phyloP scores from a whole-genome alignment of 2,888 invertebrate genomes.

The Cataglyphis livida region DNA sequence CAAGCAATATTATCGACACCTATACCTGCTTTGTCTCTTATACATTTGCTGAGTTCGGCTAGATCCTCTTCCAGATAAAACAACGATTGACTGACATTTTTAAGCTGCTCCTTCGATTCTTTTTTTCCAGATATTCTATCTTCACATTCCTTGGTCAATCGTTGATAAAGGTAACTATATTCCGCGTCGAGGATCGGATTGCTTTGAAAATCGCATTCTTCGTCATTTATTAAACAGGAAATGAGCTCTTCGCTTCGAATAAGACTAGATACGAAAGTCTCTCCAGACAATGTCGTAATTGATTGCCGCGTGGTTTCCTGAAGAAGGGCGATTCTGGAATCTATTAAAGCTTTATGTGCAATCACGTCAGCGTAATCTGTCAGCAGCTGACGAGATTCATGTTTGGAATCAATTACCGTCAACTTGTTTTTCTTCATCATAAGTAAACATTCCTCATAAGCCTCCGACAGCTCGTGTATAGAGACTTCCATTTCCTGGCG shows the following conservation, averaged over 20 bases:
- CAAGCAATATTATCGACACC: constrained; percentile 67
- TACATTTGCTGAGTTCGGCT: constrained; percentile 80
- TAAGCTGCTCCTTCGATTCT: constrained; percentile 77
- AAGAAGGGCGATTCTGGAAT: constrained; percentile 91
- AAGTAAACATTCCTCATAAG: constrained; percentile 89
- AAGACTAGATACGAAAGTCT: constrained; percentile 81
- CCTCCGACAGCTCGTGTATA: constrained; percentile 89
- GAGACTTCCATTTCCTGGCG: constrained; percentile 91
- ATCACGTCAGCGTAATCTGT: constrained; percentile 90
- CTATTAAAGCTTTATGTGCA: constrained; percentile 91
- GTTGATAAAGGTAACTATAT: constrained; percentile 89
- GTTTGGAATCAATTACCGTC: constrained; percentile 73
- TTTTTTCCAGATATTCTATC: constrained; percentile 75
- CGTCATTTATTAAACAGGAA: constrained; percentile 75
- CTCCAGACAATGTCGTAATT: constrained; percentile 71
- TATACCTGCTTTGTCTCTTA: constrained; percentile 52
- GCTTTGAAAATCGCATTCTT: constrained; percentile 69
- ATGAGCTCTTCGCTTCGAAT: constrained; percentile 81
- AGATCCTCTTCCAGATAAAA: constrained; percentile 84
- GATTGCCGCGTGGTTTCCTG: constrained; percentile 84
- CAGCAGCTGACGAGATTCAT: constrained; percentile 86
- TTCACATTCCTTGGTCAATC: constrained; percentile 88
- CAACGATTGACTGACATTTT: constrained; percentile 78
- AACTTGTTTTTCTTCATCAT: constrained; percentile 86
- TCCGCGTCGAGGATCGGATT: constrained; percentile 89